Base-by-base conservation (phyloP, 2,797 vertebrate species). In the Pogonophryne albipinna region DNA sequence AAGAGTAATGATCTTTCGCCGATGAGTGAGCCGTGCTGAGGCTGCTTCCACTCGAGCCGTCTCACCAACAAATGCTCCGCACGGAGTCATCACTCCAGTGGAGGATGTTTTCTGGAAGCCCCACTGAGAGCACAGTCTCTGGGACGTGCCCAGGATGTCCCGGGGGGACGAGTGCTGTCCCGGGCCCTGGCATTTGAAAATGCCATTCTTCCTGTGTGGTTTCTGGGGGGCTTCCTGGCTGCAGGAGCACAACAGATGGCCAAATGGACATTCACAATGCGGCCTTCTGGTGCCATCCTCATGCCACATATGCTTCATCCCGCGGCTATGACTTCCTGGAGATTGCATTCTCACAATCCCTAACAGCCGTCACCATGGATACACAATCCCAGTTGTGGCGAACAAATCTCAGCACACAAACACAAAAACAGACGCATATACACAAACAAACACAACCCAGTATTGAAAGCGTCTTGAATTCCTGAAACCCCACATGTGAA, bases 261-360 rank as follows among this genome's bases (percentile, higher is more conserved):
- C 89, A 88, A 92, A 91, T 95, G 95, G 94, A 95, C 92, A 90
- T 90, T 91, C 93, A 92, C 80, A 69, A 88, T 79, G 67, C 50
- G 56, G 88, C 94, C 92, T 93, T 94, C 94, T 95, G 94, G 89
- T 94, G 87, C 84, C 87, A 91, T 94, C 91, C 88, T 89, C 89
- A 85, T 82, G 87, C 88, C 93, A 93, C 94, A 95, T 95, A 95
- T 95, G 95, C 92, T 93, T 91, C 86, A 78, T 91, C 94, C 92
- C 49, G 89, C 72, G 83, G 95, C 92, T 91, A 94, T 77, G 82
- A 87, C 91, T 94, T 95, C 91, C 91, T 92, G 90, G 90, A 93
- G 91, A 92, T 90, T 58, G 87, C 85, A 83, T 89, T 92, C 85
- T 92, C 86, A 87, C 84, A 91, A 86, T 85, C 86, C 80, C 91